These are phyloP conservation scores for Artemia sp. DNA, from an alignment of 2,888 invertebrate genomes.

Conservation along the genomic window DNA sequence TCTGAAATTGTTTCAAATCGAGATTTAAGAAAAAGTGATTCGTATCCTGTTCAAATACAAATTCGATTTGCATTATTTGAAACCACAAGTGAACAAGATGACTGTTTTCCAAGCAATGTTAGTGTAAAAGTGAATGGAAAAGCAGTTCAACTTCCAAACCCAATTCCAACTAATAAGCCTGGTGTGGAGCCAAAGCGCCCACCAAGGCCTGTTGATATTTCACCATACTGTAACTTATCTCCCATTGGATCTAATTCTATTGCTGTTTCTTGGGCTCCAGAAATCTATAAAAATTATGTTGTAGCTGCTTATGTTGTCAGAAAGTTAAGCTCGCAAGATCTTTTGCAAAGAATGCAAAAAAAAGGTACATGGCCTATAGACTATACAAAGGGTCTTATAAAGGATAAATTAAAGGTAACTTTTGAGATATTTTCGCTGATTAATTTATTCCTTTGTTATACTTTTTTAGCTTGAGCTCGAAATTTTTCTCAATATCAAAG, in stretches of 20 bases:
- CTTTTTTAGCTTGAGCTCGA: too few species aligned
- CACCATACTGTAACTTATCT: constrained; percentile 63
- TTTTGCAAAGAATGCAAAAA: constrained; percentile 60
- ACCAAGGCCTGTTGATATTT: constrained; percentile 87
- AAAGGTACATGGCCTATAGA: constrained; percentile 77
- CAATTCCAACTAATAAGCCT: constrained; percentile 91
- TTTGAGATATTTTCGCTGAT: too few species aligned
- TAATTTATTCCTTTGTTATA: too few species aligned
- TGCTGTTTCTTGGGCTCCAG: constrained; percentile 75
- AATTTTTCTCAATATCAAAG: too few species aligned
- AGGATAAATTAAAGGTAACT: constrained; percentile 32
- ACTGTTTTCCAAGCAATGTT: constrained; percentile 80
- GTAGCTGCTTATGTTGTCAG: constrained; percentile 70
- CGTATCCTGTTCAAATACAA: constrained; percentile 54
- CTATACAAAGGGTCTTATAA: constrained; percentile 75
- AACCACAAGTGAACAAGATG: constrained; percentile 79
- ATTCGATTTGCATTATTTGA: constrained; percentile 81
- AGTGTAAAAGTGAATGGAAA: constrained; percentile 83
- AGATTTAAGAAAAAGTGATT: constrained; percentile 41
- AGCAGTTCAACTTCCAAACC: constrained; percentile 73
- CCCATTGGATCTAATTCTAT: constrained; percentile 71
- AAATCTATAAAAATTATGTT: constrained; percentile 62
- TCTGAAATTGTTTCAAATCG: constrained; percentile 71
- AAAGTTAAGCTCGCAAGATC: constrained; percentile 63
- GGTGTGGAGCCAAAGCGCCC: constrained; percentile 92